A percentile compares a stretch with the other conserved stretches of the same genome.
These are phyloP conservation scores for Tiliacea aurago DNA, from an alignment of 2,888 invertebrate species.

Conservation along the genomic window DNA sequence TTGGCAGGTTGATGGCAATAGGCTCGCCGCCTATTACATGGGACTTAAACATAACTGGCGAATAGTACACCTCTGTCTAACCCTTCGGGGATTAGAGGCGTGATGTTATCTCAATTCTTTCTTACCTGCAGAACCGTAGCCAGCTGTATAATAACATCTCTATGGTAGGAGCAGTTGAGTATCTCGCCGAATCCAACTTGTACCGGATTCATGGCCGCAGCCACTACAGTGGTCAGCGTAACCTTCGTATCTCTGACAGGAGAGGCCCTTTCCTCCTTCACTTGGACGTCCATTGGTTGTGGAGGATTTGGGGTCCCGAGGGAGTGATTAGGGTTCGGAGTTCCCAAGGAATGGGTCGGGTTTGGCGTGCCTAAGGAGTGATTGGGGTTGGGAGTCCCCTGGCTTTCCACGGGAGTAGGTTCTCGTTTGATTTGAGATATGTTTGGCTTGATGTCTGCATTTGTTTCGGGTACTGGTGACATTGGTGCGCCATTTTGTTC, in stretches of 20 bases:
- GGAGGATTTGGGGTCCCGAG: constrained; percentile 82
- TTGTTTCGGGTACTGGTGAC: constrained; percentile 82
- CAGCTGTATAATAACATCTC: constrained; percentile 95
- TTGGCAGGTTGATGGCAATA: no score
- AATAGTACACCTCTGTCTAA: no score
- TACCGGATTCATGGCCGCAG: constrained; percentile 90
- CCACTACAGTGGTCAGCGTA: constrained; percentile 79
- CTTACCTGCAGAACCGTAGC: constrained; percentile 94
- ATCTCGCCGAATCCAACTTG: constrained; percentile 95
- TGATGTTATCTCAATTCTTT: not conserved
- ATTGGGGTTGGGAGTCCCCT: constrained; percentile 85
- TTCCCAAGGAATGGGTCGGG: constrained; percentile 83
- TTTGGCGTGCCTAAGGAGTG: constrained; percentile 86
- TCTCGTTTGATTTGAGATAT: constrained; percentile 87
- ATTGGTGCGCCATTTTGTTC: constrained; percentile 80
- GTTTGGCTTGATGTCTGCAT: constrained; percentile 85
- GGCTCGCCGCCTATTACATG: no score
- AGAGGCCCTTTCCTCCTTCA: constrained; percentile 83
- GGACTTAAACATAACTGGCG: no score
- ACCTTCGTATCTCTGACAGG: constrained; percentile 81
- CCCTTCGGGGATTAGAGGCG: no score
- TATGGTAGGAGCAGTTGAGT: constrained; percentile 96
- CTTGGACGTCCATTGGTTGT: constrained; percentile 83
- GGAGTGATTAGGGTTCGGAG: constrained; percentile 79
- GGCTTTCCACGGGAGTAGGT: constrained; percentile 84